Evolutionary conservation across 2,113 vertebrate genomes (phyloP).

Genomic region (Ivindomyrus marchei): DNA sequence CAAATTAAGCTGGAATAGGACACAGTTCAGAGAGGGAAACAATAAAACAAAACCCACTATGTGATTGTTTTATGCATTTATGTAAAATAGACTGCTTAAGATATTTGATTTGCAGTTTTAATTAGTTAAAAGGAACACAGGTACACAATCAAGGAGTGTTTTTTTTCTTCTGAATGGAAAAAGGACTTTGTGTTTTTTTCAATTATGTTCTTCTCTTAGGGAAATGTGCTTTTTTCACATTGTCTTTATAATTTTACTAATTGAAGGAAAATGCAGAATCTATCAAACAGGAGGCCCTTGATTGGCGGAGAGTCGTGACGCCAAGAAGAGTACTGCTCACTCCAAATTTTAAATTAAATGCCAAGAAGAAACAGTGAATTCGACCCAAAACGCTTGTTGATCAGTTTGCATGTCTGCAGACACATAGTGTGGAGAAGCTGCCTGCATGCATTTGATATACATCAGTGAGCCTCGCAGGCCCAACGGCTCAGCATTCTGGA

Average conservation of each 20-base stretch:
- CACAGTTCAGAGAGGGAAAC: constrained; percentile 49
- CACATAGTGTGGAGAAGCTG: constrained; percentile 51
- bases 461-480: constrained; percentile 63
- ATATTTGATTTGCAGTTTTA: constrained; percentile 55
- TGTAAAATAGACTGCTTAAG: constrained; percentile 50
- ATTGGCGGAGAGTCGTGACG: constrained; percentile 51
- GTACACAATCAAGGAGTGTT: constrained; percentile 44
- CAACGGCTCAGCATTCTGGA: constrained; percentile 64
- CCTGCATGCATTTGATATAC: constrained; percentile 65
- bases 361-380: constrained; percentile 51
- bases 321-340: constrained; percentile 46
- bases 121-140: constrained; percentile 55
- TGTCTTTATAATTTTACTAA: constrained; percentile 52
- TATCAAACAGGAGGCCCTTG: constrained; percentile 50
- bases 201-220: constrained; percentile 48
- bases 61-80: constrained; percentile 52
- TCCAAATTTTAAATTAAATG: constrained; percentile 53
- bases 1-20: constrained; percentile 61
- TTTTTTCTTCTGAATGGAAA: constrained; percentile 27
- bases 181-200: constrained; percentile 52
- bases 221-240: constrained; percentile 43
- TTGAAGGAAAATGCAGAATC: constrained; percentile 44
- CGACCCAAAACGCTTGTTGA: constrained; percentile 57
- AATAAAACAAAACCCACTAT: constrained; percentile 51
- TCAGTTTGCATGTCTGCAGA: constrained; percentile 59